phyloP scores from a whole-genome alignment of 2,888 invertebrate genomes.

The Fragum sueziense region DNA sequence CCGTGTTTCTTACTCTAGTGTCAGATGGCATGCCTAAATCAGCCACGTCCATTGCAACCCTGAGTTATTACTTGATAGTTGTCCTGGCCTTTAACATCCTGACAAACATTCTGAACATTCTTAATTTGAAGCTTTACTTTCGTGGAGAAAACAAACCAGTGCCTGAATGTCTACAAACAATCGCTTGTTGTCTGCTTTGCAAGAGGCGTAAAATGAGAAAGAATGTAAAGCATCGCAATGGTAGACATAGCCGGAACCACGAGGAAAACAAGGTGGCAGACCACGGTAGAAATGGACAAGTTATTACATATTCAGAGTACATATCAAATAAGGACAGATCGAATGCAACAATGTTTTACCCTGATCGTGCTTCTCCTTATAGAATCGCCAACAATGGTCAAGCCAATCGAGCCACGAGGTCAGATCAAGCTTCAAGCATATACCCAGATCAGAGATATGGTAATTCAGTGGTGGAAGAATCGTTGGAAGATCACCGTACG shows the following conservation, averaged over 20 bases:
- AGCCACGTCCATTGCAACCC: neutral
- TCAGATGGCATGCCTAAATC: slow-evolving; percentile 10
- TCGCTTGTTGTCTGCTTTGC: neutral
- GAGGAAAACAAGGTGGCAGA: neutral
- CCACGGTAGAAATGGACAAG: neutral
- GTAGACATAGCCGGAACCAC: neutral
- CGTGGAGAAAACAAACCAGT: neutral
- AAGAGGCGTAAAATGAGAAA: neutral
- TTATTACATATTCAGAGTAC: neutral
- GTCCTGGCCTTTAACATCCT: neutral
- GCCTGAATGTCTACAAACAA: neutral
- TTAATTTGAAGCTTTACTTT: neutral
- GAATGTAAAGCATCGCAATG: neutral
- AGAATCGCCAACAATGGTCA: neutral
- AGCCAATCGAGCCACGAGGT: neutral
- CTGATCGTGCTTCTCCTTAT: neutral
- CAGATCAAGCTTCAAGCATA: too few relatives aligned
- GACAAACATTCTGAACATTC: neutral
- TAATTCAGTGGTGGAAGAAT: neutral
- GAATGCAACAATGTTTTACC: neutral
- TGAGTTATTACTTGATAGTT: slow-evolving; percentile 2
- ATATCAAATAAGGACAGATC: neutral
- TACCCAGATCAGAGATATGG: neutral
- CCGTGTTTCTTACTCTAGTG: slow-evolving; percentile 8
- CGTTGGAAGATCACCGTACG: neutral